Conservation (phyloP, 2,888 invertebrate species). For the Brachyptera putata region DNA sequence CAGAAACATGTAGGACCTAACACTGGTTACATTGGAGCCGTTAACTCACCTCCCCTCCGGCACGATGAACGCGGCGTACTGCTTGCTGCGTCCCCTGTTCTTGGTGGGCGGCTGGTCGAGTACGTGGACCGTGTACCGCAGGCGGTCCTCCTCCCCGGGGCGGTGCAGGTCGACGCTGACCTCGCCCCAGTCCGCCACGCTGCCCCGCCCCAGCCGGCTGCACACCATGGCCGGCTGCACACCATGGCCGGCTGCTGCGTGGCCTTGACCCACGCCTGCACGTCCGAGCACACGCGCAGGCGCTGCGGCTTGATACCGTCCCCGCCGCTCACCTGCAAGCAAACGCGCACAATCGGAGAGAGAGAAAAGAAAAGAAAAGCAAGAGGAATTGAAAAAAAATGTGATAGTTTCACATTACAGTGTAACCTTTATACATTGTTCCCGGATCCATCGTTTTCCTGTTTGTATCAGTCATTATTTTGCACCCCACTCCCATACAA, state of each 20-base stretch:
- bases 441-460: no score
- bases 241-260: conserved; percentile 75
- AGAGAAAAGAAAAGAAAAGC: no score
- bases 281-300: conserved; percentile 57
- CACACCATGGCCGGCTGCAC: no score
- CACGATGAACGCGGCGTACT: conserved; percentile 91
- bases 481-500: no score
- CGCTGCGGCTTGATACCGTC: conserved; percentile 64
- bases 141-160: conserved; percentile 52
- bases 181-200: conserved; percentile 57
- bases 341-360: no score
- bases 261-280: conserved; percentile 61
- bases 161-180: conserved; percentile 63
- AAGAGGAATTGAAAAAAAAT: no score
- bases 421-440: no score
- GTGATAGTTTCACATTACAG: no score
- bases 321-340: conserved; percentile 74
- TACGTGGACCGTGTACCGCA: conserved; percentile 76
- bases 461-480: no score
- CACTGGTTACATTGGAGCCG: no score
- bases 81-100: conserved; percentile 50
- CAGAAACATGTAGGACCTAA: no score
- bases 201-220: conserved; percentile 58
- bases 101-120: conserved; percentile 63
- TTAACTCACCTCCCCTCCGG: conserved; percentile 89